Base-by-base conservation (phyloP, 2,888 invertebrate genomes). In the Archaeoteleia sp. region DNA sequence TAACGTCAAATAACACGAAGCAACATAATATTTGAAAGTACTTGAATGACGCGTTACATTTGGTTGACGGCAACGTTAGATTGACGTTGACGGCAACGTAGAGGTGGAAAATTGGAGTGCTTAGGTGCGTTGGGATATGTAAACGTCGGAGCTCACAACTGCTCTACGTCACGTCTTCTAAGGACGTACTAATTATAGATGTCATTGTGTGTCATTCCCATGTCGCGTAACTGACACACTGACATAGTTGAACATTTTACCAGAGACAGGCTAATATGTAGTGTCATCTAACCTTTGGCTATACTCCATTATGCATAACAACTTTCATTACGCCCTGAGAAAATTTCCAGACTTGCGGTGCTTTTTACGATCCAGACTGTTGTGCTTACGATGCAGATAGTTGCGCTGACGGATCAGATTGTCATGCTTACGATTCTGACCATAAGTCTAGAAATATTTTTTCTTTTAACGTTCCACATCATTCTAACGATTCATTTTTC, bases 101-200 rank as follows among this genome's bases (percentile, higher is more conserved):
- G 45, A 35, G 23, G 10, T 35, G 48, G 34, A 29, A 32, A 34
- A 46, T n/a, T 20, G 32, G 46, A 46, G 20, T 32, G 34, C 15
- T 35, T 8, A n/a, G 35, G 3, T 10, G 20, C 48, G 17, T 35
- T 48, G 48, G 48, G 25, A 35, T 46, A 46, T 46, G 46, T 46
- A 46, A 32, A 34, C 32, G 25, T 3, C 17, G 32, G 34, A 32
- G 34, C 48, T 25, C 14, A 9, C 15, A 23, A n/a, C 34, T 25
- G 14, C 32, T 12, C 9, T 20, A 8, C 35, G 27, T 49, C 17
- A 37, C 27, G 27, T 49, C 48, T 37, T 37, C 37, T 37, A 37
- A 49, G 37, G 46, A 17, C 46, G 20, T 32, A 46, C 34, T 46
- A 46, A 49, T 49, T 49, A 49, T 49, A 23, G 48, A 27, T 46